Conservation (phyloP, 35 echinoderm and acorn worm genomes). For the Lytechinus variegatus region DNA sequence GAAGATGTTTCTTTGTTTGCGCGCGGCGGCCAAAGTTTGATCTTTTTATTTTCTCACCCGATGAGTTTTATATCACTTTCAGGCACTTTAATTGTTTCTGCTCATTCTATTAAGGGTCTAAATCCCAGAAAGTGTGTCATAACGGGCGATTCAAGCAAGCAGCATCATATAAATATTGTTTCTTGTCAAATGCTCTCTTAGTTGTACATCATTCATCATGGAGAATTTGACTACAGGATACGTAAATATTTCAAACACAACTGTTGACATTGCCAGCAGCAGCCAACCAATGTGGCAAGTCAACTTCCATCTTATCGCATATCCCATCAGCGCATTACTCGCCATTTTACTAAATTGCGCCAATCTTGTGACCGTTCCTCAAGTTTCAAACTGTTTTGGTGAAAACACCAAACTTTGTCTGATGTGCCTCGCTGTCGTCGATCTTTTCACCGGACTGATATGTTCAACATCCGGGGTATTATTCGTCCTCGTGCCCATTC, state of each 20-base stretch:
- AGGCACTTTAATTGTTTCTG: no score
- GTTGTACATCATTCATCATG: background rate
- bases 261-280: background rate
- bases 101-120: no score
- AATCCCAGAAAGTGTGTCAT: background rate
- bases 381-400: background rate
- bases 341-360: background rate
- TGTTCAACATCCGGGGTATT: slow-evolving; percentile 12
- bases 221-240: background rate
- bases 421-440: background rate
- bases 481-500: background rate
- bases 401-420: slow-evolving; percentile 22
- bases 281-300: background rate
- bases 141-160: background rate
- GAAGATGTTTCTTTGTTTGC: no score
- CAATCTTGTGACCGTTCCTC: background rate
- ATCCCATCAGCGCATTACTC: background rate
- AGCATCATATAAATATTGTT: background rate
- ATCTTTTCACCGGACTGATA: background rate
- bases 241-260: background rate
- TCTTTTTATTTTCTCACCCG: no score
- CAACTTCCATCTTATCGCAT: background rate
- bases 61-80: no score
- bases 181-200: background rate
- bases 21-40: no score